Evolutionary conservation across 2,797 vertebrate species (phyloP).

Genomic region (Cyclura pinguis): DNA sequence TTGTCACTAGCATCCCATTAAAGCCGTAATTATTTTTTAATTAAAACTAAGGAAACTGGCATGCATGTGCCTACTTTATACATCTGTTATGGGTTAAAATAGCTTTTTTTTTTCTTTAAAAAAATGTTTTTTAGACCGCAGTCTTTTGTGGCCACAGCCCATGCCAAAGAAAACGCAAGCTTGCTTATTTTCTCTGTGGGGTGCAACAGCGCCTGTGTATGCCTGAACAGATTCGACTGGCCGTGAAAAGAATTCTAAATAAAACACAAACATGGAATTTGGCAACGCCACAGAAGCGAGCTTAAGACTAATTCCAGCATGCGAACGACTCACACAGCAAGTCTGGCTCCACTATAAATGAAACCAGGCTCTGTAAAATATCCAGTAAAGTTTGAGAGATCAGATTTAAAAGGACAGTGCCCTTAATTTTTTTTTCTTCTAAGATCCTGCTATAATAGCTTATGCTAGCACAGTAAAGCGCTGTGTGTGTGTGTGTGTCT

Average conservation of each 20-base stretch:
- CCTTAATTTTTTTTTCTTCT: constrained; percentile 51
- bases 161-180: constrained; percentile 87
- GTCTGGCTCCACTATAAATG: constrained; percentile 94
- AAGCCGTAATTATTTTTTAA: constrained; percentile 88
- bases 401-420: constrained; percentile 83
- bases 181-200: constrained; percentile 87
- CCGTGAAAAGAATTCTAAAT: constrained; percentile 90
- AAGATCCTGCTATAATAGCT: constrained; percentile 69
- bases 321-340: constrained; percentile 88
- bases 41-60: constrained; percentile 87
- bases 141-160: constrained; percentile 84
- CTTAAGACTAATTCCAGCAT: constrained; percentile 89
- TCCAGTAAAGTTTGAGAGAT: constrained; percentile 82
- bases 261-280: constrained; percentile 90
- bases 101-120: constrained; percentile 78
- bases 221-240: constrained; percentile 86
- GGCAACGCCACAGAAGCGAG: constrained; percentile 87
- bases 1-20: constrained; percentile 87
- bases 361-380: constrained; percentile 92
- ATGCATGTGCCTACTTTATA: constrained; percentile 83
- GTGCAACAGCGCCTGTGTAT: constrained; percentile 84
- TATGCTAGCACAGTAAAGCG: constrained; percentile 71
- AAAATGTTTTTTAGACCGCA: constrained; percentile 85
- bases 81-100: constrained; percentile 89
- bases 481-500: constrained; percentile 53